Conservation (phyloP, 2,797 vertebrate genomes). For the Gymnoscopelus microlampas region DNA sequence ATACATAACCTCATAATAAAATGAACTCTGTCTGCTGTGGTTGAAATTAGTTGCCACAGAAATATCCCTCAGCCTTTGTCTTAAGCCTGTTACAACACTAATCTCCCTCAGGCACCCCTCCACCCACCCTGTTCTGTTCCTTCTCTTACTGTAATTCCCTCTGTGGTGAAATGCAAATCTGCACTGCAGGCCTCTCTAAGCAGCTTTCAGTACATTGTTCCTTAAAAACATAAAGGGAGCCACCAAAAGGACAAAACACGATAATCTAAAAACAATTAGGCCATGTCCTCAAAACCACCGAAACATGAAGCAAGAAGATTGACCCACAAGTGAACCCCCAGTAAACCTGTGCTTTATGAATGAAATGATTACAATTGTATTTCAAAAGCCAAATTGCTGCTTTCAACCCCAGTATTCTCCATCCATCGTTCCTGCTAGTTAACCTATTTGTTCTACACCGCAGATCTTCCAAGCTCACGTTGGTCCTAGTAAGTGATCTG, state of each 20-base stretch:
- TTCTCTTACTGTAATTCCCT: slow-evolving; percentile 77
- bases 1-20: slow-evolving; percentile 58
- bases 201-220: slow-evolving; percentile 73
- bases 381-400: slow-evolving; percentile 9
- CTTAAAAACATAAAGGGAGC: slow-evolving; percentile 56
- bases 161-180: slow-evolving; percentile 81
- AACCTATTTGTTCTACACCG: slow-evolving; percentile 1
- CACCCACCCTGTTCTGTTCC: slow-evolving; percentile 72
- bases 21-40: slow-evolving; percentile 71
- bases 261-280: slow-evolving; percentile 29
- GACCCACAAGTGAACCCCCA: slow-evolving; percentile 11
- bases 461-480: slow-evolving; percentile 15
- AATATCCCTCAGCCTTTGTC: slow-evolving; percentile 80
- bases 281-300: slow-evolving; percentile 13
- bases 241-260: slow-evolving; percentile 48
- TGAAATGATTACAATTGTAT: slow-evolving; percentile 1
- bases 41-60: slow-evolving; percentile 79
- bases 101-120: slow-evolving; percentile 74
- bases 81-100: slow-evolving; percentile 83
- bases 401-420: not conserved
- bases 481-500: slow-evolving; percentile 20
- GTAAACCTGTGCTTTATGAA: slow-evolving; percentile 10
- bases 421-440: not conserved
- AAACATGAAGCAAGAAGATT: slow-evolving; percentile 26
- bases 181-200: slow-evolving; percentile 75